A percentile compares a stretch with the other conserved stretches of the same genome.
Evolutionary conservation across 2,113 vertebrate genomes (phyloP).

Genomic region (Amia ocellicauda): DNA sequence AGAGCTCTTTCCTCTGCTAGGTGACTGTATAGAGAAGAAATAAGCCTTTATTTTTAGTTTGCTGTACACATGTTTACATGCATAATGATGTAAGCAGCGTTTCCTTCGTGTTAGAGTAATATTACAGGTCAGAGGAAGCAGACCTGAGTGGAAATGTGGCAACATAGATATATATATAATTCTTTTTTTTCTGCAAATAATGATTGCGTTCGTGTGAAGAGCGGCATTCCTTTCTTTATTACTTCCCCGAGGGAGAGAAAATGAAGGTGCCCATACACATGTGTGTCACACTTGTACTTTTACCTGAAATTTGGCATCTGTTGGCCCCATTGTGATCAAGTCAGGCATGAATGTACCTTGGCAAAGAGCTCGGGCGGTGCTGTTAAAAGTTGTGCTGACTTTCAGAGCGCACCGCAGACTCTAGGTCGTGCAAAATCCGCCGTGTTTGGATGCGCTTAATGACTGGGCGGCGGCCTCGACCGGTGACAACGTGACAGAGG

Average conservation of each 20-base stretch:
- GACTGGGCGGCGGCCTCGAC: not conserved
- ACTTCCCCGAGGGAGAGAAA: not conserved
- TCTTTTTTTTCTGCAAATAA: not conserved
- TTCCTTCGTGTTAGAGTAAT: no score
- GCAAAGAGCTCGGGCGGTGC: not conserved
- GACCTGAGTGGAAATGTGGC: no score
- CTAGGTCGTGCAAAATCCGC: not conserved
- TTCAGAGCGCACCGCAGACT: no score
- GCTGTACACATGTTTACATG: no score
- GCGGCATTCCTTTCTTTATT: not conserved
- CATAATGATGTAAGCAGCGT: no score
- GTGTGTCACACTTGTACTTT: not conserved
- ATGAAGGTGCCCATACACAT: not conserved
- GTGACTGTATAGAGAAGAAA: no score
- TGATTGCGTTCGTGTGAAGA: not conserved
- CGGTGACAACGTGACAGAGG: not conserved
- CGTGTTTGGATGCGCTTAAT: not conserved
- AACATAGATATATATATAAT: not conserved
- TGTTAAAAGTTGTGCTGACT: no score
- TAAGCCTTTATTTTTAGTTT: no score
- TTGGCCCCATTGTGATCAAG: not conserved
- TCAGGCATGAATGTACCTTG: not conserved
- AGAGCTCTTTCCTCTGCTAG: no score
- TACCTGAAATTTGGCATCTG: constrained; percentile 3
- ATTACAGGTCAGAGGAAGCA: no score